phyloP scores from a whole-genome alignment of 2,888 invertebrate genomes.

The Oscheius sp. region DNA sequence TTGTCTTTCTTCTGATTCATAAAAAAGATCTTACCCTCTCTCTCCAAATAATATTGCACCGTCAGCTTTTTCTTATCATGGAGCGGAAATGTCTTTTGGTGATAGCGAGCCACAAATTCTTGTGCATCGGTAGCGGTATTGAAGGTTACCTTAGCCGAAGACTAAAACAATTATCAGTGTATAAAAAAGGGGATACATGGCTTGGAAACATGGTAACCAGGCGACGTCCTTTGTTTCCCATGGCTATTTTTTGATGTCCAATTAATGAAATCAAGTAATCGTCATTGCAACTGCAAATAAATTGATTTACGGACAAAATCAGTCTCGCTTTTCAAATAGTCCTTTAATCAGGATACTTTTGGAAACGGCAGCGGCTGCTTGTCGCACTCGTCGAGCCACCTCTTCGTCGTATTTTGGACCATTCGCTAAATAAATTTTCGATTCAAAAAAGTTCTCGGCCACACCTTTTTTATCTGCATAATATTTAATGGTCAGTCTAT shows the following conservation, averaged over 20 bases:
- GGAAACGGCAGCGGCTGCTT: background rate
- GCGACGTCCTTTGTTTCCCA: conserved; percentile 4
- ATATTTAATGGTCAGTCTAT: background rate
- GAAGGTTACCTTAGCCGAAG: conserved; percentile 8
- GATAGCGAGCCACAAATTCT: background rate
- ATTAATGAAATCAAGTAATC: conserved; percentile 4
- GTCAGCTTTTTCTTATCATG: conserved; percentile 1
- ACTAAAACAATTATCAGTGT: background rate
- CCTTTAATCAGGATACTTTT: background rate
- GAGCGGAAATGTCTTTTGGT: conserved; percentile 1
- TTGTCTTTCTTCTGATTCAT: background rate
- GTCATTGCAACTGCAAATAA: conserved; percentile 4
- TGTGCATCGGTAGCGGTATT: background rate
- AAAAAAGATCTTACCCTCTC: background rate
- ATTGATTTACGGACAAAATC: background rate
- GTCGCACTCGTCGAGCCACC: background rate
- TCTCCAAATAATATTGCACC: conserved; percentile 12
- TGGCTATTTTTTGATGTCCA: background rate
- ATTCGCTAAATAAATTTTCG: background rate
- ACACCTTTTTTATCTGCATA: background rate
- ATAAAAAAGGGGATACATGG: background rate
- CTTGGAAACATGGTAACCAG: background rate
- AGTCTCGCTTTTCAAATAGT: background rate
- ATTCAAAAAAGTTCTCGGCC: background rate
- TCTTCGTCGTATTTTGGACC: background rate